These are phyloP conservation scores for Drosophila algonquin DNA, from an alignment of 2,888 invertebrate species.

Conservation along the genomic window DNA sequence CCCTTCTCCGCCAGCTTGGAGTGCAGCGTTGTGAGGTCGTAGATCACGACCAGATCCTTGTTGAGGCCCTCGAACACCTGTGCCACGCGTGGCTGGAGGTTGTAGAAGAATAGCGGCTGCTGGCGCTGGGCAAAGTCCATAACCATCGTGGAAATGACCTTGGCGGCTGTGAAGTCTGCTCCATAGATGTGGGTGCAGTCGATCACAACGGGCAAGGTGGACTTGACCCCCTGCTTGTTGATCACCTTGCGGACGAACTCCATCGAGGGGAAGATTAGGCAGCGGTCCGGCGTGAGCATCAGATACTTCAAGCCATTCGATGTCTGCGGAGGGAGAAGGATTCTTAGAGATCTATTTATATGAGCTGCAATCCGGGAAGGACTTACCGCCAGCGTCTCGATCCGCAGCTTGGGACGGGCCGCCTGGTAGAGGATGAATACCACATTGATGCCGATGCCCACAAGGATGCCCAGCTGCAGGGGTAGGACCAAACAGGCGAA, in stretches of 20 bases:
- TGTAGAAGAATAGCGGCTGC: constrained; percentile 92
- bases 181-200: constrained; percentile 95
- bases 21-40: constrained; percentile 90
- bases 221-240: constrained; percentile 90
- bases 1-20: constrained; percentile 85
- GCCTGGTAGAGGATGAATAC: constrained; percentile 94
- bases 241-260: constrained; percentile 94
- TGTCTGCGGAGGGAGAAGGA: constrained; percentile 83
- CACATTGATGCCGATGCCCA: constrained; percentile 92
- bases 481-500: constrained; percentile 92
- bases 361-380: neutral
- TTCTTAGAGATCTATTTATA: neutral
- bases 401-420: constrained; percentile 92
- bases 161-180: constrained; percentile 94
- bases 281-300: constrained; percentile 93
- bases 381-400: constrained; percentile 90
- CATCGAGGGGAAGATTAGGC: constrained; percentile 95
- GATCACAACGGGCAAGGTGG: constrained; percentile 90
- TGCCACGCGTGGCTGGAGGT: constrained; percentile 92
- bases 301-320: constrained; percentile 89
- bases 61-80: constrained; percentile 91
- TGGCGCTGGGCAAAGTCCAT: constrained; percentile 89
- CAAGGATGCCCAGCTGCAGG: constrained; percentile 93
- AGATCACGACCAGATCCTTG: constrained; percentile 90
- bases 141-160: constrained; percentile 90